Evolutionary conservation across 2,113 vertebrate species (phyloP).

Genomic region (Nothoprocta perdicaria): DNA sequence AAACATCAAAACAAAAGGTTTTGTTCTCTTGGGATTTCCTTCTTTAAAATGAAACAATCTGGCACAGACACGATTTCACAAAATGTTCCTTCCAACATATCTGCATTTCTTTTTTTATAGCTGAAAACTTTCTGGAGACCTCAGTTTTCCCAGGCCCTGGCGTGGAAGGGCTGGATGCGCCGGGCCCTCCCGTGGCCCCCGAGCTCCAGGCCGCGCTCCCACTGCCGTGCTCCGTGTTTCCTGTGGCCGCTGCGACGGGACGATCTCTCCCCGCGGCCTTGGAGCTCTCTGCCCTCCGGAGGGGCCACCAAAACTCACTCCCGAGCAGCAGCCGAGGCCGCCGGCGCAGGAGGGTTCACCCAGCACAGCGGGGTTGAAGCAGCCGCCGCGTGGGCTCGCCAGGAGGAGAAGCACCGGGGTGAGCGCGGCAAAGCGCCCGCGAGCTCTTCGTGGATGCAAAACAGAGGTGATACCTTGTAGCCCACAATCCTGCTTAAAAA

Average conservation of each 20-base stretch:
- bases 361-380: not conserved
- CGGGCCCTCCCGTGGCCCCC: not conserved
- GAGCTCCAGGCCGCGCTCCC: not conserved
- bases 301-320: not conserved
- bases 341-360: not conserved
- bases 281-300: not conserved
- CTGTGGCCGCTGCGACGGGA: not conserved
- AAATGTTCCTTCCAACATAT: not conserved
- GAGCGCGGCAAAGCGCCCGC: not conserved
- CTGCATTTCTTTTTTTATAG: not conserved
- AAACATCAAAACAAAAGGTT: slow-evolving; percentile 17
- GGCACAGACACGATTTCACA: slow-evolving; percentile 12
- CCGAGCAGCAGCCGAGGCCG: not conserved
- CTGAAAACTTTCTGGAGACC: not conserved
- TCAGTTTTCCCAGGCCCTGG: slow-evolving; percentile 31
- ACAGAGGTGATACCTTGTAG: not conserved
- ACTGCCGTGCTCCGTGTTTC: slow-evolving; percentile 29
- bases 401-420: not conserved
- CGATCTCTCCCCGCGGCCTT: not conserved
- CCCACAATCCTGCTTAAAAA: not conserved
- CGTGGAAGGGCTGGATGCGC: not conserved
- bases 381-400: not conserved
- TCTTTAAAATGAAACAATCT: slow-evolving; percentile 26
- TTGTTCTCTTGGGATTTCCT: not conserved
- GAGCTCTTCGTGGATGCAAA: not conserved